phyloP scores from a whole-genome alignment of 2,797 vertebrate genomes.

The Tokudaia tokunoshimensis region DNA sequence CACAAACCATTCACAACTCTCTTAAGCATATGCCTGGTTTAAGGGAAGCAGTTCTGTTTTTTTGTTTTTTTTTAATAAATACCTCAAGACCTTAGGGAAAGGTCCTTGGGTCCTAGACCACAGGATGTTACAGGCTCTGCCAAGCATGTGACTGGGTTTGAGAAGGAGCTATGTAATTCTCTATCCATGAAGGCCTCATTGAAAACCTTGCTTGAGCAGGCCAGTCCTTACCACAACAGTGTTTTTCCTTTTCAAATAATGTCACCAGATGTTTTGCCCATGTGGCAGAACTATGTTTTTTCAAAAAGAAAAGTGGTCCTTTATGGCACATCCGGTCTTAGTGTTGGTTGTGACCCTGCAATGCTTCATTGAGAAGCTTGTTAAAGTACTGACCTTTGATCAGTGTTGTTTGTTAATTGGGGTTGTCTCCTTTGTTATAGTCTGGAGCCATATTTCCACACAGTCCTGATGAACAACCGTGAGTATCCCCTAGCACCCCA shows the following conservation, averaged over 20 bases:
- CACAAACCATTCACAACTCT: too few species aligned
- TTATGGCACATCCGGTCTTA: background rate
- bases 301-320: background rate
- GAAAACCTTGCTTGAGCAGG: background rate
- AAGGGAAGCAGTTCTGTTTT: too few species aligned
- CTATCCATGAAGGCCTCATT: background rate
- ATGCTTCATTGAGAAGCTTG: background rate
- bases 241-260: background rate
- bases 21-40: too few species aligned
- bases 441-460: background rate
- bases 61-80: too few species aligned
- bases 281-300: background rate
- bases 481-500: background rate
- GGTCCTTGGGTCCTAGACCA: too few species aligned
- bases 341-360: background rate
- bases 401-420: background rate
- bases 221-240: background rate
- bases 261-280: background rate
- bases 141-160: background rate
- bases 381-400: background rate
- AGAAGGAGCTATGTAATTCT: background rate
- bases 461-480: background rate
- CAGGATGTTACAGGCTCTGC: background rate
- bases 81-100: too few species aligned
- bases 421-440: background rate